Percentiles rank a stretch among this genome's conserved stretches.
These are phyloP conservation scores for Crossocerus cetratus DNA, from an alignment of 2,888 invertebrate genomes.

Conservation along the genomic window DNA sequence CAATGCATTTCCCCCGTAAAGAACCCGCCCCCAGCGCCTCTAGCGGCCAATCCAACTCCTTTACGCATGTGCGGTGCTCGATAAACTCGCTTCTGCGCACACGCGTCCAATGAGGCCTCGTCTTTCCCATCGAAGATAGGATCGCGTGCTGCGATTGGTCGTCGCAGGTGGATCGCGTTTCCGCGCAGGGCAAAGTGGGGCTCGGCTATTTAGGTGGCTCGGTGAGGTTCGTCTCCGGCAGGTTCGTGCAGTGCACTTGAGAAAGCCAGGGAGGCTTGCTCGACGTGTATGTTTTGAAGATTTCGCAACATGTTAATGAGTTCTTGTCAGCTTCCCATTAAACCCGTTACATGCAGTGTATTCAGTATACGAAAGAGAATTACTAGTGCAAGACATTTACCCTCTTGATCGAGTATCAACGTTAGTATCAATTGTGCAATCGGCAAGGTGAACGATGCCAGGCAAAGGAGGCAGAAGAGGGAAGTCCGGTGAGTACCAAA, in stretches of 20 bases:
- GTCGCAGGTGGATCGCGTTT: too few species aligned
- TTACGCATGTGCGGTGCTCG: too few species aligned
- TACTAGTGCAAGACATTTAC: constrained; percentile 86
- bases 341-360: constrained; percentile 84
- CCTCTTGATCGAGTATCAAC: constrained; percentile 87
- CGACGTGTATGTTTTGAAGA: constrained; percentile 73
- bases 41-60: too few species aligned
- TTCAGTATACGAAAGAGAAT: constrained; percentile 84
- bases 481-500: constrained; percentile 82
- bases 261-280: constrained; percentile 74
- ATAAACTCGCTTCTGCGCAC: too few species aligned
- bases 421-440: constrained; percentile 80
- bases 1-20: too few species aligned
- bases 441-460: constrained; percentile 82
- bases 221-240: constrained; percentile 51
- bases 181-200: too few species aligned
- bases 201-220: constrained; percentile 1
- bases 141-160: constrained; percentile 14
- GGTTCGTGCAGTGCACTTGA: constrained; percentile 66
- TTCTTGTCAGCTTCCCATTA: constrained; percentile 84
- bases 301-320: constrained; percentile 84
- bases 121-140: too few species aligned
- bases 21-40: too few species aligned
- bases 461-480: constrained; percentile 86
- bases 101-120: too few species aligned